Conservation (phyloP, 1,140 invertebrate species). For the Goniozus legneri region DNA sequence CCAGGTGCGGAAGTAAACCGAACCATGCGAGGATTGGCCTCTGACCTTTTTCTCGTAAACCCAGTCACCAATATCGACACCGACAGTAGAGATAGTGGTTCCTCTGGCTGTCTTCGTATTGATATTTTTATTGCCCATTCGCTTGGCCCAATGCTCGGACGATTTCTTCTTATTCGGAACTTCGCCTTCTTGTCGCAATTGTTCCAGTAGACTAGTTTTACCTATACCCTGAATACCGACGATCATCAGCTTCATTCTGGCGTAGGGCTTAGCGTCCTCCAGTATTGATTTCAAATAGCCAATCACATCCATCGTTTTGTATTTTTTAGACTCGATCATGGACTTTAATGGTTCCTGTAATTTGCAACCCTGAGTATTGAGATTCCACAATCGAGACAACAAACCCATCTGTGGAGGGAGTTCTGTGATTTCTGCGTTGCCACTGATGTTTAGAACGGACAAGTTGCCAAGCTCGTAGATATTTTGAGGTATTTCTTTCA, state of each 20-base stretch:
- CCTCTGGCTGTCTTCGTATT: constrained; percentile 72
- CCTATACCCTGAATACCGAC: constrained; percentile 88
- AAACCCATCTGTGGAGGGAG: constrained; percentile 94
- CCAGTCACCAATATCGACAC: constrained; percentile 96
- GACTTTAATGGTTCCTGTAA: constrained; percentile 86
- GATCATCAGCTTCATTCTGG: constrained; percentile 96
- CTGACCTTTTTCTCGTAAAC: constrained; percentile 80
- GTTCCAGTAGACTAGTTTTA: constrained; percentile 81
- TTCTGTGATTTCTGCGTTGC: constrained; percentile 80
- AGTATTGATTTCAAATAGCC: constrained; percentile 90
- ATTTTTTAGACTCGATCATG: constrained; percentile 89
- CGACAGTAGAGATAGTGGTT: constrained; percentile 89
- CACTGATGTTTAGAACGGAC: constrained; percentile 90
- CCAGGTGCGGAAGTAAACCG: constrained; percentile 97
- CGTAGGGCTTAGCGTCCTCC: constrained; percentile 90
- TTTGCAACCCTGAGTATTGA: constrained; percentile 88
- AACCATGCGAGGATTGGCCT: constrained; percentile 71
- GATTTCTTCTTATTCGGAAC: constrained; percentile 71
- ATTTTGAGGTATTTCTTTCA: constrained; percentile 76
- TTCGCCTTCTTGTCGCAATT: constrained; percentile 81
- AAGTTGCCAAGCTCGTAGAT: constrained; percentile 85
- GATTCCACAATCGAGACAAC: constrained; percentile 89
- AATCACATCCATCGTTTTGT: constrained; percentile 95
- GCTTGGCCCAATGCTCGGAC: constrained; percentile 87
- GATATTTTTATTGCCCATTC: constrained; percentile 87